Percentiles rank a stretch among this genome's conserved stretches.
Evolutionary conservation across 2,888 invertebrate genomes (phyloP).

Genomic region (Monoplex corrugatus): DNA sequence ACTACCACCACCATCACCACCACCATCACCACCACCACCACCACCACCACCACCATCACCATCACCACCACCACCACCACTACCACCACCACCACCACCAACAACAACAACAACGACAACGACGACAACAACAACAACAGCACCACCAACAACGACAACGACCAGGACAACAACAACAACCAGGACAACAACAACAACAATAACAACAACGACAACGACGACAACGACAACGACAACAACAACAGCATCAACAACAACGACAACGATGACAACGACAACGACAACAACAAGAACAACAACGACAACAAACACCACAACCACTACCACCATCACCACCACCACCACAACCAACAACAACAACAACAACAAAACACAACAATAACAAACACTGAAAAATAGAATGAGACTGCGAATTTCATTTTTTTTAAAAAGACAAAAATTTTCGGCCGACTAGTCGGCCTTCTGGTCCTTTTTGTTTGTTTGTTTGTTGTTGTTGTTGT

Average conservation of each 20-base stretch:
- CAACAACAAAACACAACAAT: neutral
- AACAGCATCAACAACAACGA: too few relatives aligned
- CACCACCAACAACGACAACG: neutral
- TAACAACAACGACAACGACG: neutral
- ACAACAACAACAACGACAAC: neutral
- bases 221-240: neutral
- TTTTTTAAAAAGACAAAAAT: neutral
- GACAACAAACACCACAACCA: neutral
- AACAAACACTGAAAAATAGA: neutral
- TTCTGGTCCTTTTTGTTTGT: too few relatives aligned
- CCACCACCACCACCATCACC: neutral
- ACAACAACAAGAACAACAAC: too few relatives aligned
- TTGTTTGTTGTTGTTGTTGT: too few relatives aligned
- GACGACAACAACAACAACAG: neutral
- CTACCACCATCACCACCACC: neutral
- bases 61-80: too few relatives aligned
- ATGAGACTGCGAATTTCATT: neutral
- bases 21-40: neutral
- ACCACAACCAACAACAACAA: neutral
- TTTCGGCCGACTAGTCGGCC: too few relatives aligned
- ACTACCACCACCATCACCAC: neutral
- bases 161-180: neutral
- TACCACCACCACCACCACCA: too few relatives aligned
- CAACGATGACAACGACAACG: too few relatives aligned
- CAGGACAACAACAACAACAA: neutral